phyloP scores from a whole-genome alignment of 2,888 invertebrate genomes.

The Pristionchus japonicus region DNA sequence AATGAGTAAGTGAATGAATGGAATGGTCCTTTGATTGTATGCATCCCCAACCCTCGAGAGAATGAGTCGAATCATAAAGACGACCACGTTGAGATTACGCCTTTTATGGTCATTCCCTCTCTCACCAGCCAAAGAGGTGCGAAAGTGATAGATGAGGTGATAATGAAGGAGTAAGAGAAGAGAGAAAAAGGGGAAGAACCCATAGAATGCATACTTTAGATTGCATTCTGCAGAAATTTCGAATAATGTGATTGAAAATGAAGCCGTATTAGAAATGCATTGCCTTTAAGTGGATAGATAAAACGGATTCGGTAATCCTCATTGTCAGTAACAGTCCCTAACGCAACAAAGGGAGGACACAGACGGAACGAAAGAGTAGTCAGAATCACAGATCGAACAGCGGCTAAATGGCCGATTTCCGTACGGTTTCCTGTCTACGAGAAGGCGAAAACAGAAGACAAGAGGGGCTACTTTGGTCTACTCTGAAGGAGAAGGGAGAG shows the following conservation, averaged over 20 bases:
- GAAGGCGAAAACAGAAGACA: background rate
- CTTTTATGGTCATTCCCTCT: slow-evolving; percentile 14
- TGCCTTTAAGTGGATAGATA: too few species aligned
- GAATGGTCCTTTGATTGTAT: background rate
- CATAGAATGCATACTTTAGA: background rate
- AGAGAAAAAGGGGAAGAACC: background rate
- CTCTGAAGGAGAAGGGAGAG: background rate
- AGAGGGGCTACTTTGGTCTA: background rate
- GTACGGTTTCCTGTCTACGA: background rate
- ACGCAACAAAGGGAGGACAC: too few species aligned
- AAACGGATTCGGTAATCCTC: too few species aligned
- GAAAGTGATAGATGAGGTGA: background rate
- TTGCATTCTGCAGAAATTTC: background rate
- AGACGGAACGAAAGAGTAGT: background rate
- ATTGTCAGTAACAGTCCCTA: too few species aligned
- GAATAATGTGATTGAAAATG: too few species aligned
- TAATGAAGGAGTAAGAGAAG: background rate
- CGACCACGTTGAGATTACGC: slow-evolving; percentile 26
- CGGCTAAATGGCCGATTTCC: background rate
- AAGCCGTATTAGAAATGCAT: too few species aligned
- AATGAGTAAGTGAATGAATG: background rate
- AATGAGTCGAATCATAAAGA: slow-evolving; percentile 4
- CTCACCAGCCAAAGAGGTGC: background rate
- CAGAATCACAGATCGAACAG: background rate
- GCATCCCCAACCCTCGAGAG: background rate